phyloP scores from a whole-genome alignment of 2,113 vertebrate genomes.

The Phylloscopus trochiloides region DNA sequence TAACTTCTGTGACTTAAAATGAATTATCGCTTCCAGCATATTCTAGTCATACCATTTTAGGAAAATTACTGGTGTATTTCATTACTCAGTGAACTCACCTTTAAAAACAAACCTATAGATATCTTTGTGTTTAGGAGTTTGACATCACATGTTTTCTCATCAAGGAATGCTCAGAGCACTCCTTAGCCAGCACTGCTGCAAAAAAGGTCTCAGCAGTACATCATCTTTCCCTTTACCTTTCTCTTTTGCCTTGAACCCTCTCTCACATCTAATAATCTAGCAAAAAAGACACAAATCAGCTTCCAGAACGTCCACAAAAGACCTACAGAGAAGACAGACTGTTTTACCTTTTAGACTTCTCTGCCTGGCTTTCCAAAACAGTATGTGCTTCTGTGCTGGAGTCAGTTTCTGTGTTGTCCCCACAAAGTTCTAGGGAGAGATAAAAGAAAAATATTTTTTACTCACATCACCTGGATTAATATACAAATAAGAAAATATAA shows the following conservation, averaged over 20 bases:
- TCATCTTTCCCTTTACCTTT: neutral
- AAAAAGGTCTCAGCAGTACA: neutral
- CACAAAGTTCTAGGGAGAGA: neutral
- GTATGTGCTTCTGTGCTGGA: neutral
- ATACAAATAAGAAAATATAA: neutral
- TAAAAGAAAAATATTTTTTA: neutral
- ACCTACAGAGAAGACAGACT: neutral
- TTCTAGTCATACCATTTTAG: neutral
- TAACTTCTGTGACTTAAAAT: neutral
- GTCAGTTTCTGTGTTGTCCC: neutral
- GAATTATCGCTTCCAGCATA: neutral
- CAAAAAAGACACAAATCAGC: neutral
- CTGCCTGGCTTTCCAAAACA: neutral
- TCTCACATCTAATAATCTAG: neutral
- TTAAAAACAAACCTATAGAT: neutral
- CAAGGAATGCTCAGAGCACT: neutral
- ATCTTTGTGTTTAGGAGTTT: neutral
- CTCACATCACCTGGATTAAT: neutral
- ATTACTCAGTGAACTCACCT: neutral
- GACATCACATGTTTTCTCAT: neutral
- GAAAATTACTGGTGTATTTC: neutral
- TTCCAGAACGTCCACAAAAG: neutral
- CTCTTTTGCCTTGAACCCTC: neutral
- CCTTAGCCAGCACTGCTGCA: neutral
- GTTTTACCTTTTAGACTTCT: slow-evolving; percentile 47